phyloP scores from a whole-genome alignment of 2,888 invertebrate species.

The Cheilosia scutellata region DNA sequence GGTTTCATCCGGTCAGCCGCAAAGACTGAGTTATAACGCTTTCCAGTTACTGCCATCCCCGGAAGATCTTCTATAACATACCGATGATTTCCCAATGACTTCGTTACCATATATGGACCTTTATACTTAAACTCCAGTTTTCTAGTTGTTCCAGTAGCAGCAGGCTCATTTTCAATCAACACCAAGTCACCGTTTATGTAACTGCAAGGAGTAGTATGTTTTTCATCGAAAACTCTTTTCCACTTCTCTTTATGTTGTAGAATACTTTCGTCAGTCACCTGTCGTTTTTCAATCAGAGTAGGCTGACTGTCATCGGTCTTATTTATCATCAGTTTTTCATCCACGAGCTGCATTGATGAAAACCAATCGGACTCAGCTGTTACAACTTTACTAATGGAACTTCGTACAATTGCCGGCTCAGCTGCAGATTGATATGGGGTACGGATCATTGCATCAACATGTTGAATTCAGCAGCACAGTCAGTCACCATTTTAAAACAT shows the following conservation, averaged over 20 bases:
- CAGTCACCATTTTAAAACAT: constrained; percentile 29
- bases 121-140: too few relatives aligned
- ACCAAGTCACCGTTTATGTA: too few relatives aligned
- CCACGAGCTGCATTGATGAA: constrained; percentile 63
- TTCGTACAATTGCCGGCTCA: background rate
- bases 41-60: too few relatives aligned
- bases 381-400: constrained; percentile 22
- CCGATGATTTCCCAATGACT: too few relatives aligned
- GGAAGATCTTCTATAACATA: too few relatives aligned
- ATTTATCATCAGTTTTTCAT: constrained; percentile 35
- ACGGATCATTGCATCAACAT: constrained; percentile 21
- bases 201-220: too few relatives aligned
- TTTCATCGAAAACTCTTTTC: too few relatives aligned
- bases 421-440: background rate
- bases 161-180: too few relatives aligned
- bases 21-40: too few relatives aligned
- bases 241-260: background rate
- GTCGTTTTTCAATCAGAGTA: background rate
- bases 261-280: background rate
- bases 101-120: too few relatives aligned
- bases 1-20: too few relatives aligned
- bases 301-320: background rate
- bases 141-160: too few relatives aligned
- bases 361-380: constrained; percentile 34
- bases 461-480: constrained; percentile 16